A percentile compares a stretch with the other conserved stretches of the same genome.
These are phyloP conservation scores for Thysanoteuthis rhombus DNA, from an alignment of 2,888 invertebrate species.

Conservation along the genomic window DNA sequence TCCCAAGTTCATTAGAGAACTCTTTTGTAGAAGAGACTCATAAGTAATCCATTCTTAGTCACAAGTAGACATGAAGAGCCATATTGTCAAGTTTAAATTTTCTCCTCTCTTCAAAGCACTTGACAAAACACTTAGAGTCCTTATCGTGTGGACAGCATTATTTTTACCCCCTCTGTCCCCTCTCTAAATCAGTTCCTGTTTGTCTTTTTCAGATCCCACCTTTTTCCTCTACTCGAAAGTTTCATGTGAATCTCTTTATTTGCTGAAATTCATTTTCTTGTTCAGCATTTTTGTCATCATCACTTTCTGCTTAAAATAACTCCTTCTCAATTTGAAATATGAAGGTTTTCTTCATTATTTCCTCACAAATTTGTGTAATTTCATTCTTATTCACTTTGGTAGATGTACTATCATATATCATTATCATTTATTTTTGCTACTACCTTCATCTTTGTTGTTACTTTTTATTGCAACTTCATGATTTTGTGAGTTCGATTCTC, in stretches of 20 bases:
- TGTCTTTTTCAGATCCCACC: not conserved
- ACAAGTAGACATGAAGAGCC: not conserved
- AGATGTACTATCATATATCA: no score
- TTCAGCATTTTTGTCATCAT: not conserved
- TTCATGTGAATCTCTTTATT: not conserved
- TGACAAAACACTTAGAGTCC: not conserved
- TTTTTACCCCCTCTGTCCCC: not conserved
- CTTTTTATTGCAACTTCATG: no score
- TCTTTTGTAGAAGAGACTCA: not conserved
- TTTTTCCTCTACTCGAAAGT: not conserved
- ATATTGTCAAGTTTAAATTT: not conserved
- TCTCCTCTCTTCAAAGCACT: slow-evolving; percentile 12
- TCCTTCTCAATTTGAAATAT: not conserved
- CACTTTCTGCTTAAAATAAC: no score
- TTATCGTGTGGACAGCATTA: slow-evolving; percentile 12
- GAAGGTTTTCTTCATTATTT: not conserved
- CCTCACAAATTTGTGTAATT: not conserved
- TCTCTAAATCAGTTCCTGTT: not conserved
- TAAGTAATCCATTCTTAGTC: not conserved
- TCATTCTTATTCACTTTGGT: no score
- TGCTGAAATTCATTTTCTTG: not conserved
- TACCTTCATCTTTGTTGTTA: no score
- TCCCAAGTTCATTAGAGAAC: not conserved
- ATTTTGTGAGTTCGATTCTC: no score
- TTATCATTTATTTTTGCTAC: no score